Percentiles rank a stretch among this genome's conserved stretches.
These are phyloP conservation scores for Bombus balteatus DNA, from an alignment of 1,140 invertebrate genomes.

Conservation along the genomic window DNA sequence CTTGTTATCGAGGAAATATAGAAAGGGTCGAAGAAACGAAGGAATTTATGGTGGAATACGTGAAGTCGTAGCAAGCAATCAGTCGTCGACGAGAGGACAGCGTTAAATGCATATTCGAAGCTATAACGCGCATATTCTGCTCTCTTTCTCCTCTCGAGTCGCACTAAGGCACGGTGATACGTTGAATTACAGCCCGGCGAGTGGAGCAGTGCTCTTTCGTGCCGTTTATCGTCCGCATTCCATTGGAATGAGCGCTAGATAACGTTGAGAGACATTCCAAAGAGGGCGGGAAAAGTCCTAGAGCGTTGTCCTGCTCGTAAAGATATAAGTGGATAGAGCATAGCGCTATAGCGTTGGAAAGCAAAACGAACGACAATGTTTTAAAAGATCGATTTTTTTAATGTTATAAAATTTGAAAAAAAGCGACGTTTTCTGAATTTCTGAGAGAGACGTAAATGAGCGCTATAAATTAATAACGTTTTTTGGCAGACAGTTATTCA, in stretches of 20 bases:
- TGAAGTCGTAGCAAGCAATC: too few relatives aligned
- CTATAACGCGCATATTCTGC: neutral
- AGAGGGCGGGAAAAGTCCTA: conserved; percentile 21
- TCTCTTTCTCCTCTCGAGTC: conserved; percentile 28
- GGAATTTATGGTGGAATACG: neutral
- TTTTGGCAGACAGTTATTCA: too few relatives aligned
- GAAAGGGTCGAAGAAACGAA: neutral
- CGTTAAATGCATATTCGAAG: conserved; percentile 27
- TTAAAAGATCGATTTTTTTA: too few relatives aligned
- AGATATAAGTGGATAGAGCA: conserved; percentile 17
- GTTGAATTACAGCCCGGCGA: conserved; percentile 39
- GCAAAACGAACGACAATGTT: too few relatives aligned
- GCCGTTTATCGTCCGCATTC: conserved; percentile 61
- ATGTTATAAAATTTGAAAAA: too few relatives aligned
- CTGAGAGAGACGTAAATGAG: too few relatives aligned
- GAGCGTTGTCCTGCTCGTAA: conserved; percentile 22
- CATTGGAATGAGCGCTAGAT: conserved; percentile 50
- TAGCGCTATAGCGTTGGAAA: too few relatives aligned
- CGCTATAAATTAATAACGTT: too few relatives aligned
- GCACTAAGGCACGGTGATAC: conserved; percentile 33
- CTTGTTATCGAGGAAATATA: neutral
- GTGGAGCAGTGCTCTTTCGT: conserved; percentile 31
- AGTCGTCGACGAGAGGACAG: neutral
- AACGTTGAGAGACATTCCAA: conserved; percentile 53
- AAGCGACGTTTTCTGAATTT: too few relatives aligned